Evolutionary conservation across 2,888 invertebrate species (phyloP).

Genomic region (Plebejus anna): DNA sequence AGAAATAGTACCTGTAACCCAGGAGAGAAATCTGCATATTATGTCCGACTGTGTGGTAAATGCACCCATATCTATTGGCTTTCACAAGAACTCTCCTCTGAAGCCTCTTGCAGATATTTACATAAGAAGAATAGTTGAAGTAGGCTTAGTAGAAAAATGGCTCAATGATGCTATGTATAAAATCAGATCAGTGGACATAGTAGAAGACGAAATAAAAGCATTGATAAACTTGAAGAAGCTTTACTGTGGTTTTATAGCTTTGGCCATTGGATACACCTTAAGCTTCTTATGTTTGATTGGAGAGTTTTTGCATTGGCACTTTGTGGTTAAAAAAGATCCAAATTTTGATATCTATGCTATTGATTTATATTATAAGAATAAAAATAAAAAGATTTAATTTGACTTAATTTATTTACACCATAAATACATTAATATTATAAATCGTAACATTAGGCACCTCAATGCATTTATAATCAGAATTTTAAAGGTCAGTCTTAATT

Average conservation of each 20-base stretch:
- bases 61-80: conserved; percentile 89
- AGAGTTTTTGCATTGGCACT: conserved; percentile 85
- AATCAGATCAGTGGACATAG: conserved; percentile 75
- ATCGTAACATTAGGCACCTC: conserved; percentile 2
- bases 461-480: neutral
- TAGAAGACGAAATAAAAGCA: conserved; percentile 83
- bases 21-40: conserved; percentile 83
- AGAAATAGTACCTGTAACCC: conserved; percentile 35
- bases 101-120: conserved; percentile 84
- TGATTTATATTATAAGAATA: conserved; percentile 72
- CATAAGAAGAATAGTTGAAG: conserved; percentile 84
- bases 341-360: conserved; percentile 85
- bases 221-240: conserved; percentile 88
- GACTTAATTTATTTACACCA: conserved; percentile 38
- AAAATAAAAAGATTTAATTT: conserved; percentile 58
- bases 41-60: conserved; percentile 90
- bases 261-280: conserved; percentile 84
- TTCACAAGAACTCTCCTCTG: conserved; percentile 90
- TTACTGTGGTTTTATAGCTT: conserved; percentile 86
- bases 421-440: conserved; percentile 17
- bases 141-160: conserved; percentile 89
- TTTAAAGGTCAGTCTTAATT: conserved; percentile 14
- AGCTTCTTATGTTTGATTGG: conserved; percentile 77
- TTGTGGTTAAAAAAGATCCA: conserved; percentile 83
- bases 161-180: conserved; percentile 85